These are phyloP conservation scores for Ceratosolen solmsi DNA, from an alignment of 1,140 invertebrate species.

Conservation along the genomic window DNA sequence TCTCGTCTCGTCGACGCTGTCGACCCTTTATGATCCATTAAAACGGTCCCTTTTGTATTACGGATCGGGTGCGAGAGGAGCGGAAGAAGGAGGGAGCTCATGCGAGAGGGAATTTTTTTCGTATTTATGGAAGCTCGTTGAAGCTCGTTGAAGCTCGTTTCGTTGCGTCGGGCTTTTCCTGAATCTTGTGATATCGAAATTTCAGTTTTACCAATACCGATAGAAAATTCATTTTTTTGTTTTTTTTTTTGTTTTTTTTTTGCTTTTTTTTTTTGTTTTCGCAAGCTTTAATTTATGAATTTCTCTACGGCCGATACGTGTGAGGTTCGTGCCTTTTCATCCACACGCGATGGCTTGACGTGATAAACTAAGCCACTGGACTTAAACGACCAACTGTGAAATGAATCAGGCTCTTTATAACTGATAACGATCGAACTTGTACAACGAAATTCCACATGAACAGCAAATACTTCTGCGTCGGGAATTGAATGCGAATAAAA, in stretches of 20 bases:
- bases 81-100: too few species aligned
- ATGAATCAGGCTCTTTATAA: neutral
- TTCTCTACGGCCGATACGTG: neutral
- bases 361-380: neutral
- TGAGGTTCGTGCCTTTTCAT: neutral
- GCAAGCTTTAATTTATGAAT: neutral
- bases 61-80: neutral
- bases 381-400: neutral
- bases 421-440: neutral
- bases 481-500: neutral
- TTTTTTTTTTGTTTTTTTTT: too few species aligned
- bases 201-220: neutral
- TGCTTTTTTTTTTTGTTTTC: too few species aligned
- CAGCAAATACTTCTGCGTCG: neutral
- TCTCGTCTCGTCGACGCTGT: neutral
- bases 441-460: neutral
- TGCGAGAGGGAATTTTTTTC: neutral
- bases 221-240: neutral
- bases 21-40: constrained; percentile 45
- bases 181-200: neutral
- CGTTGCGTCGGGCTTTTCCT: neutral
- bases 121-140: neutral
- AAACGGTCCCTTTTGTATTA: neutral
- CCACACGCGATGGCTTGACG: neutral
- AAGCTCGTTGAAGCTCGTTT: neutral